A percentile compares a stretch with the other conserved stretches of the same genome.
These are phyloP conservation scores for Phrixothrix hirtus DNA, from an alignment of 2,888 invertebrate species.

Conservation along the genomic window DNA sequence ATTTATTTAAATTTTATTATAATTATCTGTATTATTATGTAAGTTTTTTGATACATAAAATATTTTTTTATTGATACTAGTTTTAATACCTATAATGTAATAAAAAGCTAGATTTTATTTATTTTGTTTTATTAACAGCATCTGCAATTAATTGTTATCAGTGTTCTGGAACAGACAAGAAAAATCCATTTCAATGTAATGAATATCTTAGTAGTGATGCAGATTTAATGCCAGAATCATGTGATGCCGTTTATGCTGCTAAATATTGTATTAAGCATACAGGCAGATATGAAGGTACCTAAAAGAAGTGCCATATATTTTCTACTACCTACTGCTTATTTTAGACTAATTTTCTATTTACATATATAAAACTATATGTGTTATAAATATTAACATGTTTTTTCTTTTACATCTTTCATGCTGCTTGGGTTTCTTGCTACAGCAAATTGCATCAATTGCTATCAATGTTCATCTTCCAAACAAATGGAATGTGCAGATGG, in stretches of 20 bases:
- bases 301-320: too few relatives aligned
- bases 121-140: slow-evolving; percentile 56
- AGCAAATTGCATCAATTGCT: slow-evolving; percentile 68
- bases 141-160: slow-evolving; percentile 81
- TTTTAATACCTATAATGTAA: too few relatives aligned
- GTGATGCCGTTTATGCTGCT: slow-evolving; percentile 80
- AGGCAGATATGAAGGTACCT: slow-evolving; percentile 87
- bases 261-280: slow-evolving; percentile 91
- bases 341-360: too few relatives aligned
- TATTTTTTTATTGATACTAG: too few relatives aligned
- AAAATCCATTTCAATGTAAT: slow-evolving; percentile 80
- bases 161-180: slow-evolving; percentile 81
- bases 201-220: slow-evolving; percentile 69
- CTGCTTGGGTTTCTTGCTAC: slow-evolving; percentile 25
- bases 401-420: too few relatives aligned
- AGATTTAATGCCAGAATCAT: slow-evolving; percentile 70
- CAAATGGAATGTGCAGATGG: slow-evolving; percentile 71
- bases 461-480: slow-evolving; percentile 75
- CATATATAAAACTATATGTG: too few relatives aligned
- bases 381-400: too few relatives aligned
- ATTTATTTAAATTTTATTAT: too few relatives aligned
- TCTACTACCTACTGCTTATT: too few relatives aligned
- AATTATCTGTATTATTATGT: too few relatives aligned
- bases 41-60: too few relatives aligned
- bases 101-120: too few relatives aligned